phyloP scores from a whole-genome alignment of 1,140 invertebrate genomes.

The Hydropsyche tenuis region DNA sequence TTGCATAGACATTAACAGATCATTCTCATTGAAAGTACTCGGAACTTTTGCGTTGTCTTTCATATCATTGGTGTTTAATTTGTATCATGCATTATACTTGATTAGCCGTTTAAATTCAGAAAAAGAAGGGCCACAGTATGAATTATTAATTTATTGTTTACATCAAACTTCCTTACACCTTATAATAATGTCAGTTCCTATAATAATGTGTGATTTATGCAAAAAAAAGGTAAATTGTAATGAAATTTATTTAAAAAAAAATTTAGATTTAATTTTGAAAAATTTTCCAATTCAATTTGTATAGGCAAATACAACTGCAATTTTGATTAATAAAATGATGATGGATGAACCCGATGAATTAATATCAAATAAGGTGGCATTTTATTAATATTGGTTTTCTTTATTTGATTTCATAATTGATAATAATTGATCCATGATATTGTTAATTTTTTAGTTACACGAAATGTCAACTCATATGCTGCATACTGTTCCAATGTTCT shows the following conservation, averaged over 20 bases:
- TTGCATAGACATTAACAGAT: not conserved
- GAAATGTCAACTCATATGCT: conserved; percentile 16
- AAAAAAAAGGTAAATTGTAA: conserved; percentile 2
- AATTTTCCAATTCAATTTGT: conserved; percentile 13
- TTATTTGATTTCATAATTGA: not conserved
- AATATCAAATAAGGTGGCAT: conserved; percentile 19
- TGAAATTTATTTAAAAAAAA: not conserved
- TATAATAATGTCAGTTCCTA: not conserved
- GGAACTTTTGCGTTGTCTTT: not conserved
- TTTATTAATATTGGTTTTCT: not conserved
- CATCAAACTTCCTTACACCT: not conserved
- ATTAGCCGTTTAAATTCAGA: not conserved
- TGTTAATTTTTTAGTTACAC: conserved; percentile 15
- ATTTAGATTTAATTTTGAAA: not conserved
- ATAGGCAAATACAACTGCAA: conserved; percentile 12
- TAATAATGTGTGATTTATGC: not conserved
- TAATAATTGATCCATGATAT: not conserved
- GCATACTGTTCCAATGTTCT: not conserved
- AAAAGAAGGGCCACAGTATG: not conserved
- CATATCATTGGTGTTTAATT: conserved; percentile 12
- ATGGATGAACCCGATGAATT: not conserved
- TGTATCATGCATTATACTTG: not conserved
- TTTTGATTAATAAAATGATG: conserved; percentile 34
- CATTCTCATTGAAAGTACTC: not conserved
- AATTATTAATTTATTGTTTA: not conserved